Evolutionary conservation across 1,140 invertebrate genomes (phyloP), one percentile per base, ranked within the genome.

Genomic region (Drosophila teissieri): DNA sequence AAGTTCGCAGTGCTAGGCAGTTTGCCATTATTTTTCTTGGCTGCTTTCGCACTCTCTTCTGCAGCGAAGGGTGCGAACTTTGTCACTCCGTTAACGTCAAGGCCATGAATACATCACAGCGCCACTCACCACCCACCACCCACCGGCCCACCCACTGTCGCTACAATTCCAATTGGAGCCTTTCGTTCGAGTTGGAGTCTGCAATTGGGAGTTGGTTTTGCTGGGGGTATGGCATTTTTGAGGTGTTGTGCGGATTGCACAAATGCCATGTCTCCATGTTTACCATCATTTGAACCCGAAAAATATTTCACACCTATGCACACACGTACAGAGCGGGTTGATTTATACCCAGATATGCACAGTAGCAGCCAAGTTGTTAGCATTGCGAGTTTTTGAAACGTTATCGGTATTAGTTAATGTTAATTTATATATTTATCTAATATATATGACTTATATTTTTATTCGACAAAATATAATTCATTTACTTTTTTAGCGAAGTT

Each of bases 11-110:
- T 19, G 1, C 4, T 19, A 12, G 19, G 12, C 37, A 19, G 0
- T 34, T 8, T 19, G 27, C 19, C 12, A 17, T 37, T 58, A 24
- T 74, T 74, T 49, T 57, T 57, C 39, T 40, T 8, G 14, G 10
- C 58, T 34, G 39, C 37, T 31, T 40, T 51, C 37, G 52, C 45
- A 58, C 36, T 70, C 53, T 31, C 42, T 45, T 72, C 48, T 55
- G 45, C 58, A 64, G n/a, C 65, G 82, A 85, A 85, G 83, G 83
- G 83, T 88, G 83, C 83, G 84, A 86, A 86, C 86, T 86, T 86
- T 86, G 83, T 86, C 83, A 86, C 83, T 86, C 79, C 79, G 83
- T 86, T 86, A 86, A 73, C 84, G 83, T 86, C 83, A 83, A 88
- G 84, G 83, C 83, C 84, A 86, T 86, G 83, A 86, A 86, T 86